Conservation (phyloP, 2,113 vertebrate genomes). For the Prolemur simus region DNA sequence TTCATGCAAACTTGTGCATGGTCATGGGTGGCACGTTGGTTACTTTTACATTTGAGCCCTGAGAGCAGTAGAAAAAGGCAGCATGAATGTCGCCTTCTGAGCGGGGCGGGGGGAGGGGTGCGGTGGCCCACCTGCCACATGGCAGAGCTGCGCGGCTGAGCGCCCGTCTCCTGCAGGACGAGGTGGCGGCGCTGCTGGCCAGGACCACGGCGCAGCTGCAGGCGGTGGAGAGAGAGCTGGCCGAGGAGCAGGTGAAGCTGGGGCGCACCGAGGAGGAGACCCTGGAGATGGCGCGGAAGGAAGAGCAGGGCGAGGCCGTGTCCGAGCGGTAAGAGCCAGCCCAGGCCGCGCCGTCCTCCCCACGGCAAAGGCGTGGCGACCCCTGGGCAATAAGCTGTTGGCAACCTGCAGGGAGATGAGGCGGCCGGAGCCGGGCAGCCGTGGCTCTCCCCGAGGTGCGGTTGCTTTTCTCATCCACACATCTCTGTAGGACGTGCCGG, state of each 20-base stretch:
- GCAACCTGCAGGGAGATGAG: accelerated
- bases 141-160: neutral
- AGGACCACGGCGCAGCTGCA: conserved; percentile 89
- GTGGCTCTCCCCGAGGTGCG: neutral
- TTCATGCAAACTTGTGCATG: neutral
- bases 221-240: conserved; percentile 89
- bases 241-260: conserved; percentile 86
- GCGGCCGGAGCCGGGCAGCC: too few relatives aligned
- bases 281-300: conserved; percentile 88
- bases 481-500: neutral
- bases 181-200: conserved; percentile 87
- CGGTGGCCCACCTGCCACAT: neutral
- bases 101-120: too few relatives aligned
- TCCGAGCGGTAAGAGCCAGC: conserved; percentile 89
- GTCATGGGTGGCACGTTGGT: accelerated
- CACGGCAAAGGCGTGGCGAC: neutral
- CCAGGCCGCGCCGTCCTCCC: neutral
- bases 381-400: neutral
- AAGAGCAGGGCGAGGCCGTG: conserved; percentile 88
- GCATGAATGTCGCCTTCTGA: neutral
- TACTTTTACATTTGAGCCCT: neutral
- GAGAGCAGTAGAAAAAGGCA: neutral
- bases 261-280: conserved; percentile 90
- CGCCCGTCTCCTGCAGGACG: conserved; percentile 83
- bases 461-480: neutral